Evolutionary conservation across 2,888 invertebrate species (phyloP), one percentile per base, ranked within the genome.

Genomic region (Pomacea canaliculata): DNA sequence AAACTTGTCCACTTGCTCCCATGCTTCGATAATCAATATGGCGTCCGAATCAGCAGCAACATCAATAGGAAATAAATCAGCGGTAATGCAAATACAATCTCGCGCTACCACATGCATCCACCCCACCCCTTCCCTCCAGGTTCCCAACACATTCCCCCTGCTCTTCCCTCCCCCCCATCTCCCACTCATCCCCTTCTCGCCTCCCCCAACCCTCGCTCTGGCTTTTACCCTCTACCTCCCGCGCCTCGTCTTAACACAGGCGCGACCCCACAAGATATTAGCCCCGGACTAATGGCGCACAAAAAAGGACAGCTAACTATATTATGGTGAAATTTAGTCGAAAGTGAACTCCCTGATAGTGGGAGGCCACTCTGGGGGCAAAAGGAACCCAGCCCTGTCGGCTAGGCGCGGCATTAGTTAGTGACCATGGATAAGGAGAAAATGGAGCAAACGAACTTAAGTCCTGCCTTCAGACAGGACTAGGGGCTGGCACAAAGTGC

Each of bases 1-100:
- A 74, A 74, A 56, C 74, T 60, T 74, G 74, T 74, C 74, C 74
- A 59, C 68, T 19, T 62, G 62, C 67, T 56, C 62, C 74, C 56
- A 49, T 19, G 69, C 69, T 67, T n/a, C 16, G 60, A 23, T 67
- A 69, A 74, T 74, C 74, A 74, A 74, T 74, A 74, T 48, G 63
- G 69, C 48, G 62, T 60, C 69, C 74, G 56, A 56, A 48, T 68
- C 46, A 48, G 68, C 62, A 60, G 48, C 74, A 74, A 74, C 68
- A 74, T 74, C 74, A 74, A 74, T 74, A 74, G 59, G 74, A 74
- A 74, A 74, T 74, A 74, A 74, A 74, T 74, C 74, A 74, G 63
- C 69, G 62, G 69, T 74, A 69, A 74, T 74, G 74, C 74, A 74
- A 74, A 74, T 74, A 74, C 74, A 62, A 74, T 74, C 68, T 68